A percentile compares a stretch with the other conserved stretches of the same genome.
Conservation (phyloP, 2,888 invertebrate genomes). For the Hirtodrosophila confusa region DNA sequence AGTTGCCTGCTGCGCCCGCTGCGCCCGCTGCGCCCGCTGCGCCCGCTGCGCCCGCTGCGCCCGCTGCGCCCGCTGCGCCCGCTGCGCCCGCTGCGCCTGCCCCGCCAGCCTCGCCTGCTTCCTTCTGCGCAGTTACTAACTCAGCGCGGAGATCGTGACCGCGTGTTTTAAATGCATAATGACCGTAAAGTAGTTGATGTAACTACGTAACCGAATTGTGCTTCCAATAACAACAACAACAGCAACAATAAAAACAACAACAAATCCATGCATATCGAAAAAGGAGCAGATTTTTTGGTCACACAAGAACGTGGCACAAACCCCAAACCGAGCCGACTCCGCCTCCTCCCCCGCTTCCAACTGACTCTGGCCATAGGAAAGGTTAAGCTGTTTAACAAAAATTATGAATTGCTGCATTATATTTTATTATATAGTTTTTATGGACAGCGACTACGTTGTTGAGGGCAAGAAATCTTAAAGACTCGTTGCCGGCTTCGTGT, state of each 20-base stretch:
- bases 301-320: constrained; percentile 59
- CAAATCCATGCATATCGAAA: constrained; percentile 61
- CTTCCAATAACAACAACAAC: constrained; percentile 57
- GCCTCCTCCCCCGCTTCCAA: not conserved
- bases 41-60: not conserved
- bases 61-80: too few relatives aligned
- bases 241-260: constrained; percentile 40
- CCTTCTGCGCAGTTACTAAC: constrained; percentile 77
- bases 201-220: constrained; percentile 68
- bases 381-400: constrained; percentile 79
- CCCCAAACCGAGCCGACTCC: constrained; percentile 8
- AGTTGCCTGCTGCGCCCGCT: not conserved
- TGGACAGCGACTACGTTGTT: constrained; percentile 37
- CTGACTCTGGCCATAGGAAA: constrained; percentile 56
- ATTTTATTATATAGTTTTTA: constrained; percentile 66
- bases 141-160: constrained; percentile 83
- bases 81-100: not conserved
- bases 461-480: constrained; percentile 8
- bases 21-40: constrained; percentile 3
- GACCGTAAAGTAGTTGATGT: constrained; percentile 83
- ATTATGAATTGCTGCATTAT: constrained; percentile 82
- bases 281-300: constrained; percentile 66
- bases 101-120: constrained; percentile 12
- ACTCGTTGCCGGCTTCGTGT: constrained; percentile 40
- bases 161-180: constrained; percentile 85